Conservation (phyloP, 2,797 vertebrate species). For the Saguinus oedipus region DNA sequence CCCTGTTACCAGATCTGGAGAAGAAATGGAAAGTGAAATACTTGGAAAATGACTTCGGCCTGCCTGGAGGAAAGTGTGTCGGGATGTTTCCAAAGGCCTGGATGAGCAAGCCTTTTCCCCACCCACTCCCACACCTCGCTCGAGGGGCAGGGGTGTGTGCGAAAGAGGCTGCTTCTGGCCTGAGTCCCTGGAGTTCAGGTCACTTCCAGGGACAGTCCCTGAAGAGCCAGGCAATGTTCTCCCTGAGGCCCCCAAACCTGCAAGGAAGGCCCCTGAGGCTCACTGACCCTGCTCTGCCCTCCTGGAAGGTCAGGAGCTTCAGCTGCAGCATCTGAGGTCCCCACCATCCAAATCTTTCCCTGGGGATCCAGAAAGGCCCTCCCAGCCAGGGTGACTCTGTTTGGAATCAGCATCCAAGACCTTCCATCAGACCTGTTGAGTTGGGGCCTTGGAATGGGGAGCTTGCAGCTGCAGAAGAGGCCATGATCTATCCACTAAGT, state of each 20-base stretch:
- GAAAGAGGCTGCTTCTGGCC: constrained; percentile 40
- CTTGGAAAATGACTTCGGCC: constrained; percentile 67
- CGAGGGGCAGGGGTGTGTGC: constrained; percentile 32
- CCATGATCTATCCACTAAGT: background rate
- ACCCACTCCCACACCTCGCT: constrained; percentile 37
- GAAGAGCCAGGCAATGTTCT: background rate
- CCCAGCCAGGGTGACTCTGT: constrained; percentile 37
- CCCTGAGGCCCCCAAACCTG: background rate
- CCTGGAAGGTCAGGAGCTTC: constrained; percentile 10
- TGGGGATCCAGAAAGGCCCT: background rate
- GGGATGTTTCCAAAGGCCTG: constrained; percentile 63
- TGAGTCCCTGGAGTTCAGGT: background rate
- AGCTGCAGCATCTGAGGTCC: constrained; percentile 51
- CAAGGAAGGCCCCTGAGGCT: background rate
- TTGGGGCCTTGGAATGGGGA: constrained; percentile 63
- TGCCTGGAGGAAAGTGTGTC: constrained; percentile 64
- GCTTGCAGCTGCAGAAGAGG: constrained; percentile 63
- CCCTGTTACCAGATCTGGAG: constrained; percentile 73
- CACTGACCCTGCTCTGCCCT: background rate
- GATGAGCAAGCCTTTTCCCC: constrained; percentile 71
- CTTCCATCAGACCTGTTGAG: constrained; percentile 68
- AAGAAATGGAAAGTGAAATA: constrained; percentile 75
- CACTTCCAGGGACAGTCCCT: constrained; percentile 27
- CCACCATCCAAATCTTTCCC: constrained; percentile 57
- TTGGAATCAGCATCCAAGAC: constrained; percentile 34